Conservation (phyloP, 2,888 invertebrate genomes). For the Pollenia griseotomentosa region DNA sequence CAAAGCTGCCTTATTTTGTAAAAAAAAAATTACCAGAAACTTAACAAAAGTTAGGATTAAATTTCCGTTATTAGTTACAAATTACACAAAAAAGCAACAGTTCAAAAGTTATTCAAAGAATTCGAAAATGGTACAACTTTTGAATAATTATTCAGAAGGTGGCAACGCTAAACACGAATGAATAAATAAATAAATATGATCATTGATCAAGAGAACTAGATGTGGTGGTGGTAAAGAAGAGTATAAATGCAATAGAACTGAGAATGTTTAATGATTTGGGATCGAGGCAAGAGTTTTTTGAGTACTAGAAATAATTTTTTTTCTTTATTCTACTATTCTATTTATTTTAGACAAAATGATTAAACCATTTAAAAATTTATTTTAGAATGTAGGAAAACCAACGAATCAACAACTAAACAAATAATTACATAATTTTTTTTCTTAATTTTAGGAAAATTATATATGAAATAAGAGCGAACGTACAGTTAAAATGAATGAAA, state of each 20-base stretch:
- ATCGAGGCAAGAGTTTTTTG: conserved; percentile 35
- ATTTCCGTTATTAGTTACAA: no score
- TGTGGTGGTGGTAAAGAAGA: not conserved
- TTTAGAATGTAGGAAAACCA: conserved; percentile 8
- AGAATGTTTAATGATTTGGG: not conserved
- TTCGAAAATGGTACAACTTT: no score
- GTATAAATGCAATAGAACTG: not conserved
- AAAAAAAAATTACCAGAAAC: no score
- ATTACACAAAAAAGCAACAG: no score
- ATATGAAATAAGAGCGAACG: conserved; percentile 43
- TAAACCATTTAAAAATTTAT: conserved; percentile 33
- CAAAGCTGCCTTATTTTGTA: no score
- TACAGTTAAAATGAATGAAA: conserved; percentile 1
- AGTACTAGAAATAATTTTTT: conserved; percentile 15
- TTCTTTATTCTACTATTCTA: conserved; percentile 30
- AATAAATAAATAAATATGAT: not conserved
- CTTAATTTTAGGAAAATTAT: conserved; percentile 10
- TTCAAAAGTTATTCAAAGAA: no score
- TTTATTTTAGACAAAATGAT: conserved; percentile 45
- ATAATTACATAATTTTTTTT: conserved; percentile 68
- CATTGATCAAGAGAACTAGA: not conserved
- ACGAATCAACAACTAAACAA: conserved; percentile 47
- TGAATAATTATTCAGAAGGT: no score
- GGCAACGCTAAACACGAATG: conserved; percentile 2
- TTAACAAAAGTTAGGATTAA: no score